Evolutionary conservation across 2,888 invertebrate genomes (phyloP).

Genomic region (Plebejus anna): DNA sequence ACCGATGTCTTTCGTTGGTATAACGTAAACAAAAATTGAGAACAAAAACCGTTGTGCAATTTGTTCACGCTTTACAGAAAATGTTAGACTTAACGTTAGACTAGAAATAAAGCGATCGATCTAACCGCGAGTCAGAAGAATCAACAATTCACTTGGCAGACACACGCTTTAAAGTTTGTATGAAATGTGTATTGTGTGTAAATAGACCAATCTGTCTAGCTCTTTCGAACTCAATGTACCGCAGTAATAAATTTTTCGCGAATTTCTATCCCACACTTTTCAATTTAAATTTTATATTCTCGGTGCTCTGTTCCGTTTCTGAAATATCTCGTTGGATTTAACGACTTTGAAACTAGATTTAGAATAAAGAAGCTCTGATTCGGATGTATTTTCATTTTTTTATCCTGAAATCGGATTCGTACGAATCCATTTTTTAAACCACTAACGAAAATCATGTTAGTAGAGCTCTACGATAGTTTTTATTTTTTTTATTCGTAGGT

Average conservation of each 20-base stretch:
- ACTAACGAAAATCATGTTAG: background rate
- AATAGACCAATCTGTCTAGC: constrained; percentile 26
- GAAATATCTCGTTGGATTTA: background rate
- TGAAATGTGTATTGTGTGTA: constrained; percentile 22
- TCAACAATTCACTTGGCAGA: constrained; percentile 31
- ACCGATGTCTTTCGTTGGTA: background rate
- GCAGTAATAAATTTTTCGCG: constrained; percentile 29
- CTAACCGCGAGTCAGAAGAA: constrained; percentile 7
- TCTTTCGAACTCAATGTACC: constrained; percentile 17
- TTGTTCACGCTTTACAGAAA: background rate
- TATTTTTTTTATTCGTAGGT: too few relatives aligned
- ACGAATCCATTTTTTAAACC: background rate
- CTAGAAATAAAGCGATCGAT: constrained; percentile 5
- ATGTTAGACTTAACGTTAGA: background rate
- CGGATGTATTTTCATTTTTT: background rate
- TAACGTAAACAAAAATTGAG: background rate
- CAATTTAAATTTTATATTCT: constrained; percentile 4
- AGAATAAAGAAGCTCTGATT: background rate
- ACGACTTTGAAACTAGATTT: background rate
- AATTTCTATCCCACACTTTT: background rate
- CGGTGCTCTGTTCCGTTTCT: background rate
- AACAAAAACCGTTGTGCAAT: background rate
- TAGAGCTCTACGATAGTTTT: too few relatives aligned
- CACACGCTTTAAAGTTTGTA: constrained; percentile 16
- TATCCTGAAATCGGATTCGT: background rate